Evolutionary conservation across 2,797 vertebrate species (phyloP).

Genomic region (Coranthus polyacanthus): DNA sequence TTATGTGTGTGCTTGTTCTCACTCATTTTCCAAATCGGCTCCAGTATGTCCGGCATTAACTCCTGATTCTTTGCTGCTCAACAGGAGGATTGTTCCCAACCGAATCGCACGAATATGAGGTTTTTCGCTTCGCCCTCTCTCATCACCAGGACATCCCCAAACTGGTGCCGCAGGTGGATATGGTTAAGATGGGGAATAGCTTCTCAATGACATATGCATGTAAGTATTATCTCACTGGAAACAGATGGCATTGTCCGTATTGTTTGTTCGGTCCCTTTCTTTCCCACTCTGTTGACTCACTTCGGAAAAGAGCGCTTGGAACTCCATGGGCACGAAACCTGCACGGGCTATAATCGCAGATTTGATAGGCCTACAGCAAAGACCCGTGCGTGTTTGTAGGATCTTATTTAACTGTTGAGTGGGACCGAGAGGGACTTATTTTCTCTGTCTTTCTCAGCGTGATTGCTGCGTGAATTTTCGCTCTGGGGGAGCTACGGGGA

Average conservation of each 20-base stretch:
- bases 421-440: conserved; percentile 38
- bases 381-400: conserved; percentile 11
- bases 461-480: conserved; percentile 53
- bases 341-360: not conserved
- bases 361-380: conserved; percentile 15
- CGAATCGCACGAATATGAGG: conserved; percentile 99
- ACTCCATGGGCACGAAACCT: not conserved
- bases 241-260: not conserved
- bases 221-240: conserved; percentile 83
- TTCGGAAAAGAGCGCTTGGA: conserved; percentile 38
- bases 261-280: not conserved
- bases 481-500: conserved; percentile 38
- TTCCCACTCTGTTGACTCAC: conserved; percentile 32
- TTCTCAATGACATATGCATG: conserved; percentile 99
- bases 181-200: conserved; percentile 98
- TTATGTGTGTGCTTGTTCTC: conserved; percentile 4
- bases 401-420: conserved; percentile 71
- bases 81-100: conserved; percentile 97
- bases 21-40: not conserved
- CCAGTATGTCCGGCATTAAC: conserved; percentile 34
- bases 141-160: conserved; percentile 98
- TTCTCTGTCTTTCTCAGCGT: conserved; percentile 24
- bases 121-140: conserved; percentile 96
- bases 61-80: conserved; percentile 68
- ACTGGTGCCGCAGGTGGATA: conserved; percentile 98